Base-by-base conservation (phyloP, 2,113 vertebrate species). In the Oceanodroma tethys region DNA sequence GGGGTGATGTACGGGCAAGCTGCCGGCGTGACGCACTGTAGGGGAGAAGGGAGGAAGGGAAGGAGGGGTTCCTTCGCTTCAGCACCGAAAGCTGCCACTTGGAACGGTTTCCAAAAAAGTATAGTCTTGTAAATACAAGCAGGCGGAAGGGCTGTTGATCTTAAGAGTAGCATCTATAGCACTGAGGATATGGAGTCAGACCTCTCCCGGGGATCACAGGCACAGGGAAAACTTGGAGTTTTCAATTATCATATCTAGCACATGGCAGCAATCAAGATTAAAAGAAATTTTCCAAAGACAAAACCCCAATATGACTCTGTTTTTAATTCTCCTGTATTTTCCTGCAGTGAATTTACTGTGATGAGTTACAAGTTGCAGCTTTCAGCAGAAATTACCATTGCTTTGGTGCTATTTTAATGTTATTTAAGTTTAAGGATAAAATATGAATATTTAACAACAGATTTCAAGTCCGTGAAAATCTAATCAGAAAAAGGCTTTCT, bases 371-470 rank as follows among this genome's bases (percentile, higher is more conserved):
- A 65, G 22, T 29, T 73, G 36, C 53, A 62, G 11, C 36, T 62
- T 93, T 45, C 60, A 56, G 40, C 13, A 79, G 56, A 71, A 74
- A 81, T 40, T 43, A n/a, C 12, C 19, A 52, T 17, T 87, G 60
- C 13, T 81, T 66, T 71, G 16, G 11, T 68, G 11, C 6, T 65
- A 43, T 68, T 90, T 89, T 43, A 42, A 63, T 36, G 14, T 36
- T 52, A 70, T 42, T 88, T 53, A 66, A 52, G 8, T 65, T 56
- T 59, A 86, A 74, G 23, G 21, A 34, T 52, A 65, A 79, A 85
- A 32, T n/a, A 32, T 0, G 5, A 56, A 7, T 38, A n/a, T n/a
- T n/a, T n/a, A 79, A 55, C 6, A 62, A 7, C 6, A 2, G 18
- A 58, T 58, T 88, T 76, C 23, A 76, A 84, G 29, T 50, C 11